phyloP scores from a whole-genome alignment of 2,888 invertebrate species.

The Dynastes grantii region DNA sequence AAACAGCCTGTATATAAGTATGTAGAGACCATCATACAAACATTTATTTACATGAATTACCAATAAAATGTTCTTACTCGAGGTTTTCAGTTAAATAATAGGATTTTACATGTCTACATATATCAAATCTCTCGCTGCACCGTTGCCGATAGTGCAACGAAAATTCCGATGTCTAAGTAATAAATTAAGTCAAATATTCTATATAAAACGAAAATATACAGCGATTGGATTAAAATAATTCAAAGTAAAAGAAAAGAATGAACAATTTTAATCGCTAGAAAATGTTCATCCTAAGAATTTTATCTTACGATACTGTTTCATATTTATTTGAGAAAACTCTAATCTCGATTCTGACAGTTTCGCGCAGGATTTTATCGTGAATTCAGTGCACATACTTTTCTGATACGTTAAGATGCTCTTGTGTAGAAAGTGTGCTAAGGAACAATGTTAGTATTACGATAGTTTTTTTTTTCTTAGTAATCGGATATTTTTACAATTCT shows the following conservation, averaged over 20 bases:
- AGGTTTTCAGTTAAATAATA: too few species aligned
- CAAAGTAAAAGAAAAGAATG: background rate
- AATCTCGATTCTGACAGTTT: background rate
- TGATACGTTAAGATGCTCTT: background rate
- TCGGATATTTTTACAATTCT: too few species aligned
- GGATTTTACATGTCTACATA: too few species aligned
- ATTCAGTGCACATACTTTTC: background rate
- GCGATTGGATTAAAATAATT: background rate
- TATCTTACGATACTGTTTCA: constrained; percentile 1
- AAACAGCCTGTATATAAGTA: too few species aligned
- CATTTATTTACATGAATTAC: too few species aligned
- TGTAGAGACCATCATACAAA: too few species aligned
- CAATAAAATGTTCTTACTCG: too few species aligned
- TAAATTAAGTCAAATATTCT: too few species aligned
- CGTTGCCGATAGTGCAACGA: background rate
- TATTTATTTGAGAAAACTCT: background rate
- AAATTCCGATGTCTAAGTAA: too few species aligned
- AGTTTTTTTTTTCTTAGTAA: background rate
- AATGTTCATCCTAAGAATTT: constrained; percentile 16
- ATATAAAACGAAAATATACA: background rate
- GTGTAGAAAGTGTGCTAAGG: background rate
- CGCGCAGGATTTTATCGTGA: background rate
- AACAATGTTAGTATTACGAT: background rate
- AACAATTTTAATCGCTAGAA: constrained; percentile 4
- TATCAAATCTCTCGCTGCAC: too few species aligned